Conservation (phyloP, 2,113 vertebrate species). For the Tenebrosternarchus preto region DNA sequence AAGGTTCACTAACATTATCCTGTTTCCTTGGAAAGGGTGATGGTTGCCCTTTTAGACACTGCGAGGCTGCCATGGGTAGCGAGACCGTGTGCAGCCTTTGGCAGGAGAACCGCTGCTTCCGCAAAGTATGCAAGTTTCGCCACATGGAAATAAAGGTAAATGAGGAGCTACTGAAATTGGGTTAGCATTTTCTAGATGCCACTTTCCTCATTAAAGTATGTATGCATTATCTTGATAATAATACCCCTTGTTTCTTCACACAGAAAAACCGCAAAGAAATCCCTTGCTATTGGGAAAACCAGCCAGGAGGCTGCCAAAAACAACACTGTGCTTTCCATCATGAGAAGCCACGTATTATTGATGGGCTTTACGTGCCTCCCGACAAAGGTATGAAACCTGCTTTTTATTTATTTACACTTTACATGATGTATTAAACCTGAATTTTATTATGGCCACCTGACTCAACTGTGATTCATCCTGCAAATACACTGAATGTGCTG, state of each 20-base stretch:
- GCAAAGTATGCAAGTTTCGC: conserved; percentile 89
- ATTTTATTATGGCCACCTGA: not conserved
- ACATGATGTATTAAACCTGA: not conserved
- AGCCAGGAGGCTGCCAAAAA: conserved; percentile 90
- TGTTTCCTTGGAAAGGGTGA: conserved; percentile 78
- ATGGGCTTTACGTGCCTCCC: conserved; percentile 83
- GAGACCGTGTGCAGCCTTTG: conserved; percentile 90
- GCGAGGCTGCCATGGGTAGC: conserved; percentile 89
- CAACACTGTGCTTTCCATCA: conserved; percentile 93
- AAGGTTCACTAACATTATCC: not conserved
- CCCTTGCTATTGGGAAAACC: conserved; percentile 96
- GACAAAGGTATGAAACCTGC: conserved; percentile 76
- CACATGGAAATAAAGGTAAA: conserved; percentile 96
- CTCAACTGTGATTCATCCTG: not conserved
- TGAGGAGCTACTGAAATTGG: not conserved
- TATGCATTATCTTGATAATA: not conserved
- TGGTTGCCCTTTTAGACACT: conserved; percentile 90
- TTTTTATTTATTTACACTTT: too few species aligned
- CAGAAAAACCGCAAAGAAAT: conserved; percentile 95
- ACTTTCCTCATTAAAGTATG: not conserved
- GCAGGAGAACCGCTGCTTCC: conserved; percentile 91
- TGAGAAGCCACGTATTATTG: conserved; percentile 81
- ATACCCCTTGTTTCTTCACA: conserved; percentile 25
- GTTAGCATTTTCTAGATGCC: not conserved
- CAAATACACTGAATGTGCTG: too few species aligned